Base-by-base conservation (phyloP, 1,140 invertebrate species). In the Calycopis cecrops region DNA sequence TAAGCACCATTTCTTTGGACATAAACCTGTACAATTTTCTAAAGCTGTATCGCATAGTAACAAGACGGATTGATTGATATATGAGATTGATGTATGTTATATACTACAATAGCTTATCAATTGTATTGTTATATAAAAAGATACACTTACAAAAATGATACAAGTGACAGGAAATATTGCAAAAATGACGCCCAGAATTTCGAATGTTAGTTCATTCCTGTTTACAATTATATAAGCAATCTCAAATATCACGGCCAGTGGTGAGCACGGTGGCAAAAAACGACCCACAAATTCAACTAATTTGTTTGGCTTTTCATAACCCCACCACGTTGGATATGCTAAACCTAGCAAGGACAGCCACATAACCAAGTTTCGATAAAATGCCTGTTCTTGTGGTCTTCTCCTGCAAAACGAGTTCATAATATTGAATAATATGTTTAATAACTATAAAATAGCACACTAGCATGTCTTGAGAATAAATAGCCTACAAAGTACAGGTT, bases 131-230 rank as follows among this genome's bases (percentile, higher is more conserved):
- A 6, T 28, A 28, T 28, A 28, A 4, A 35, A 35, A 16, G n/a
- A n/a, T n/a, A 48, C 9, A 60, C 62, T 62, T 55, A 73, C 67
- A 42, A 55, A 58, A 44, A 54, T 52, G 11, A 73, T 33, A 33
- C 35, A 48, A 16, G 59, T 58, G 17, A 62, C 65, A 14, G 71
- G 68, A 44, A 65, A 38, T 9, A 71, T 62, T 1, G 66, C 58
- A 21, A 69, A 62, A 35, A 71, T 64, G 3, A 55, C 62, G 0
- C 64, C 64, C 47, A 68, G 21, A 17, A 42, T 67, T 21, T 60
- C 50, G 42, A 71, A 69, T 11, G 48, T 52, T 3, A 71, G 37
- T 0, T 62, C 35, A 11, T 55, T 14, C 28, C 55, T 60, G 54
- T 71, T 49, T 9, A 57, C 33, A 40, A 52, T 17, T 21, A 52